A percentile compares a stretch with the other conserved stretches of the same genome.
Evolutionary conservation across 2,888 invertebrate species (phyloP).

Genomic region (Norana najaformis): DNA sequence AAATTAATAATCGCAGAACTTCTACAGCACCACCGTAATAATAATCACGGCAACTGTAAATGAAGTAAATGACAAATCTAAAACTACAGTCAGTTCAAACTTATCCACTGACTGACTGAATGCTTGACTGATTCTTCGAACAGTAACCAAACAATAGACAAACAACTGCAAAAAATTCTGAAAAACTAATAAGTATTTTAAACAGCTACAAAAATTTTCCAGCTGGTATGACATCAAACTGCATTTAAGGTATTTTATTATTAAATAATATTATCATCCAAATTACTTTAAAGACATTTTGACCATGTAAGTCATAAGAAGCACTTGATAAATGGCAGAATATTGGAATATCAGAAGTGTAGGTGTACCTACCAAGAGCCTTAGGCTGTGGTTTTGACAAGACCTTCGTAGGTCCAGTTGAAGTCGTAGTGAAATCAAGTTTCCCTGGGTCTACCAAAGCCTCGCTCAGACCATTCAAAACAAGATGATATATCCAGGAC

Average conservation of each 20-base stretch:
- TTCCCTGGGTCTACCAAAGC: constrained; percentile 64
- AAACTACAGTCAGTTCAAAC: not conserved
- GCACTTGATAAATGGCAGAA: no score
- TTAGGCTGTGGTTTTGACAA: constrained; percentile 36
- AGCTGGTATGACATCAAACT: not conserved
- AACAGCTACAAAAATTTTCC: no score
- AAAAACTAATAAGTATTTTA: no score
- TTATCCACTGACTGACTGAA: not conserved
- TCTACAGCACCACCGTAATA: no score
- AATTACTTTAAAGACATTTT: no score
- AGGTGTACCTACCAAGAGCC: constrained; percentile 36
- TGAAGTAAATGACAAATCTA: not conserved
- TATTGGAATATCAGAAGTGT: no score
- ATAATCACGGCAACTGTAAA: no score
- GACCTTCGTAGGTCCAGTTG: constrained; percentile 43
- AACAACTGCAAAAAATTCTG: no score
- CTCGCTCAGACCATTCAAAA: constrained; percentile 64
- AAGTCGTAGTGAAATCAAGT: constrained; percentile 50
- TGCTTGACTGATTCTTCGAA: not conserved
- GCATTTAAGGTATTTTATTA: not conserved
- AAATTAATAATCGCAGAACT: no score
- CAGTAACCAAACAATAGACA: not conserved
- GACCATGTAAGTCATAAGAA: no score
- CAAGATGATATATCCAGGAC: constrained; percentile 67
- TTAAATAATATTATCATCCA: no score